A percentile compares a stretch with the other conserved stretches of the same genome.
Evolutionary conservation across 2,888 invertebrate genomes (phyloP).

Genomic region (Clistopyga incitator): DNA sequence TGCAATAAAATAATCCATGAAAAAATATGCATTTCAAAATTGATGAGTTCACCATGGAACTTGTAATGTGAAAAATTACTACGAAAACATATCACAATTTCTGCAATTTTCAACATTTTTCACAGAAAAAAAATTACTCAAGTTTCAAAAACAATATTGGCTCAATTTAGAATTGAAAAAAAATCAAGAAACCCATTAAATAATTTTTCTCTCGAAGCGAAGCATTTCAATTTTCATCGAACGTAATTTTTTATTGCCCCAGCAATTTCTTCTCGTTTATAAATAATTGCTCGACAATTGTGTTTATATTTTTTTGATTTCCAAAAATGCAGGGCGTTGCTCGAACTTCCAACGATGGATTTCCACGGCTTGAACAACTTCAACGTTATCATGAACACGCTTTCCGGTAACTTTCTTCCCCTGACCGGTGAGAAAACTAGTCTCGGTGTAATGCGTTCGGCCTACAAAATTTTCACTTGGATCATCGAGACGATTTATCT

Average conservation of each 20-base stretch:
- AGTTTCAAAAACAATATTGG: too few species aligned
- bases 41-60: too few species aligned
- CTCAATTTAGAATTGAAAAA: too few species aligned
- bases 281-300: neutral
- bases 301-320: neutral
- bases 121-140: too few species aligned
- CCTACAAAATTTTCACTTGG: slow-evolving; percentile 67
- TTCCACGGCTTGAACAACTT: slow-evolving; percentile 68
- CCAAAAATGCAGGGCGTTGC: neutral
- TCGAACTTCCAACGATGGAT: slow-evolving; percentile 60
- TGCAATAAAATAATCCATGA: too few species aligned
- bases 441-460: slow-evolving; percentile 6
- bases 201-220: too few species aligned
- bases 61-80: too few species aligned
- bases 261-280: neutral
- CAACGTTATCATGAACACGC: slow-evolving; percentile 66
- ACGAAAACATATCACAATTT: too few species aligned
- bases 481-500: slow-evolving; percentile 53
- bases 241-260: neutral
- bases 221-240: too few species aligned
- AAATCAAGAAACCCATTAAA: too few species aligned
- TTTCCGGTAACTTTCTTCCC: slow-evolving; percentile 73
- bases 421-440: slow-evolving; percentile 29
- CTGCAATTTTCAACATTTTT: too few species aligned
- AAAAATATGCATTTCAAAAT: too few species aligned